These are phyloP conservation scores for Harpegnathos saltator DNA, from an alignment of 1,140 invertebrate genomes.

Conservation along the genomic window DNA sequence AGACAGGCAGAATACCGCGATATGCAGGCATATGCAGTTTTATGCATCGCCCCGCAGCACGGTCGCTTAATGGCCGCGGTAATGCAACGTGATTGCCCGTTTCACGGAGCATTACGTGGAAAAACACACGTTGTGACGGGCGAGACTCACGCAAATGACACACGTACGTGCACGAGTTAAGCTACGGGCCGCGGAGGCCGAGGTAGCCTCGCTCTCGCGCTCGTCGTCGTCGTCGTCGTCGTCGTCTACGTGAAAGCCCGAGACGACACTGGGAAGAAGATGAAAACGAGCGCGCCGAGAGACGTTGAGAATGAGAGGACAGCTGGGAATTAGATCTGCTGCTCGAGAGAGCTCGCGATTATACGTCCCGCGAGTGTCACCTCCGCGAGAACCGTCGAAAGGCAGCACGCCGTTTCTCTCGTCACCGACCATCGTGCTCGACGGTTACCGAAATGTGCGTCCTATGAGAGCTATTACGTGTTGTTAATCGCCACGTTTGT, in stretches of 20 bases:
- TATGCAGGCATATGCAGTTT: conserved; percentile 46
- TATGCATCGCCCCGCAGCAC: conserved; percentile 67
- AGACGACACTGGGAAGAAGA: background rate
- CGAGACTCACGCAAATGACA: conserved; percentile 67
- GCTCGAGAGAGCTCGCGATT: conserved; percentile 7
- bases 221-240: no score
- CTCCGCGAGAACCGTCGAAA: background rate
- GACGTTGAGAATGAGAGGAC: conserved; percentile 9
- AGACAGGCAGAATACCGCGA: conserved; percentile 24
- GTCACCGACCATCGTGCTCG: background rate
- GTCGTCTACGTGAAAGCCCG: conserved; percentile 31
- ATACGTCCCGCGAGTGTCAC: background rate
- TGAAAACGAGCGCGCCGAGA: conserved; percentile 30
- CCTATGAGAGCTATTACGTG: background rate
- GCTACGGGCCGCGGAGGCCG: conserved; percentile 31
- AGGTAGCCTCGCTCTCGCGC: background rate
- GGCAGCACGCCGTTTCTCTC: background rate
- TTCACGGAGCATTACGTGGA: conserved; percentile 78
- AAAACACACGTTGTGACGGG: conserved; percentile 70
- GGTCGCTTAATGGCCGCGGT: conserved; percentile 68
- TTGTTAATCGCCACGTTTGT: background rate
- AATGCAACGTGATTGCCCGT: conserved; percentile 76
- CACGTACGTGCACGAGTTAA: conserved; percentile 61
- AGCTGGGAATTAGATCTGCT: conserved; percentile 45
- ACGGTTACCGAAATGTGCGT: background rate